Evolutionary conservation across 2,888 invertebrate species (phyloP), one percentile per base, ranked within the genome.

Genomic region (Abrostola triplasia): DNA sequence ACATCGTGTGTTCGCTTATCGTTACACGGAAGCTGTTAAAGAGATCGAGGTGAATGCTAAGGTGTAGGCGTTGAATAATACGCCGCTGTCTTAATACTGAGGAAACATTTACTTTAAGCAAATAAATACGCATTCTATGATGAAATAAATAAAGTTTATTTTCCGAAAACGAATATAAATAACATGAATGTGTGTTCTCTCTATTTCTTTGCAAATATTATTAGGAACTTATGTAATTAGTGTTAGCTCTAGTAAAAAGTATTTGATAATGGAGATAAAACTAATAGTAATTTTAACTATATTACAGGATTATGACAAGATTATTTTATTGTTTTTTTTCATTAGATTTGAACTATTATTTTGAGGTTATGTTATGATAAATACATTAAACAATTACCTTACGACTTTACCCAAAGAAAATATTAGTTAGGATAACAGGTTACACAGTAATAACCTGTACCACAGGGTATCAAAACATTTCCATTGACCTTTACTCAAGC

Each of bases 1-100:
- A 72, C 68, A 72, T 60, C 41, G 59, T 9, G 13, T 60, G 71
- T 73, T 68, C 73, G 68, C 51, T 63, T 72, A 64, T 61, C 64
- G 68, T 64, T 68, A 54, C 38, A 51, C 24, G 40, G 40, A 47
- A 61, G 59, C 53, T 13, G 35, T 49, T 35, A 11, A 52, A 13
- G 40, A 52, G 9, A 40, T 12, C 44, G 44, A n/a, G 36, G 24
- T 47, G 9, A 47, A 6, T 24, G 9, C 10, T 40, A 9, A 47
- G 44, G 44, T 47, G 44, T 47, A 47, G 44, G 44, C 44, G 73
- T 58, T 44, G 12, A 48, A 58, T 60, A 73, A 64, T 59, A 72
- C 51, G 24, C 12, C 44, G 24, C 13, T 9, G 44, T 47, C 44
- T 47, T 47, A 47, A 47, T 13, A 47, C 44, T 8, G 13, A 7